A percentile compares a stretch with the other conserved stretches of the same genome.
Conservation (phyloP, 2,797 vertebrate species). For the Falco cherrug region DNA sequence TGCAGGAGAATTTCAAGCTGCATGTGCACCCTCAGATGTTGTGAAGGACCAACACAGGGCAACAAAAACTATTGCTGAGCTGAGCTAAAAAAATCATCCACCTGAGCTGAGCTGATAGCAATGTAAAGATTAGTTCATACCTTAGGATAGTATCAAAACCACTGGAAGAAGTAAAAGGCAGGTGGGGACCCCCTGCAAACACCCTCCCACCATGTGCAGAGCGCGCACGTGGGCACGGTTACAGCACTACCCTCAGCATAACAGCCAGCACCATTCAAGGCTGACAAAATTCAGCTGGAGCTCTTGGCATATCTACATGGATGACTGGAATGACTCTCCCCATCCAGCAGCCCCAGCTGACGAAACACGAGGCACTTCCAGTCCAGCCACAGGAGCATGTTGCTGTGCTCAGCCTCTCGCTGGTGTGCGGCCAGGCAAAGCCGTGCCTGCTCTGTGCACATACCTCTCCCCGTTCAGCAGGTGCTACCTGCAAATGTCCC, state of each 20-base stretch:
- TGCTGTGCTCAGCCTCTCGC: neutral
- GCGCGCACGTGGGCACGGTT: rapidly evolving
- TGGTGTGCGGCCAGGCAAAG: neutral
- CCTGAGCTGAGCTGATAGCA: neutral
- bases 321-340: neutral
- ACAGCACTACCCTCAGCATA: rapidly evolving
- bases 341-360: rapidly evolving
- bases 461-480: neutral
- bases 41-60: neutral
- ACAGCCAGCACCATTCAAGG: rapidly evolving
- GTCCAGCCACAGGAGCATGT: rapidly evolving
- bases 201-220: no score
- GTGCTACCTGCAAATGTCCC: neutral
- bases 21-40: neutral
- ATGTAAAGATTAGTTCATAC: neutral
- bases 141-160: neutral
- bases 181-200: neutral
- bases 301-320: neutral
- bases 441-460: no score
- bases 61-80: rapidly evolving
- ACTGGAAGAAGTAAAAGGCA: neutral
- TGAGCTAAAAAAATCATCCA: neutral
- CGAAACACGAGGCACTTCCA: neutral
- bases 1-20: neutral
- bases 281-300: rapidly evolving